A percentile compares a stretch with the other conserved stretches of the same genome.
phyloP scores from a whole-genome alignment of 2,888 invertebrate genomes.

The Drosophila borealis region DNA sequence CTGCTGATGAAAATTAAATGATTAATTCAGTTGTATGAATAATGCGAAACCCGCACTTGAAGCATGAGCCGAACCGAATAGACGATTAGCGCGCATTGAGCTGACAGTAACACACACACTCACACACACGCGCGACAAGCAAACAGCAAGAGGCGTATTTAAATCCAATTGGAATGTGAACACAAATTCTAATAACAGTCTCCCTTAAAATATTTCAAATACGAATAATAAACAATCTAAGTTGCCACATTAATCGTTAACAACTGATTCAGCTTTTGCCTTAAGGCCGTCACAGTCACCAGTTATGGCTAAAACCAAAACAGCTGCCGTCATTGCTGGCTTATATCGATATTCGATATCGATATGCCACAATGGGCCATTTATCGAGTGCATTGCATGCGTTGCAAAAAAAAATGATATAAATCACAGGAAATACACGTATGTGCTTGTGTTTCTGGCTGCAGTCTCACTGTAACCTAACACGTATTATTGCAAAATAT shows the following conservation, averaged over 20 bases:
- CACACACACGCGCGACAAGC: constrained; percentile 16
- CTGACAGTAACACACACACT: constrained; percentile 29
- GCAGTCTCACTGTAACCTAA: constrained; percentile 13
- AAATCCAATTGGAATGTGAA: constrained; percentile 39
- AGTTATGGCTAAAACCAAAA: constrained; percentile 67
- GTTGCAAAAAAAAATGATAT: constrained; percentile 47
- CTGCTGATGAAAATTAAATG: constrained; percentile 51
- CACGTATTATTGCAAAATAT: constrained; percentile 29
- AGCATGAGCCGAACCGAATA: constrained; percentile 33
- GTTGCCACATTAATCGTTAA: constrained; percentile 22
- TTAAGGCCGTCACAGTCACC: constrained; percentile 50
- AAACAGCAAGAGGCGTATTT: constrained; percentile 22
- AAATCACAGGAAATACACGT: constrained; percentile 30
- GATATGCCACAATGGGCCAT: constrained; percentile 40
- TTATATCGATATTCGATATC: constrained; percentile 57
- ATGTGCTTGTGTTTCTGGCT: constrained; percentile 1
- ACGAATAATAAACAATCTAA: constrained; percentile 2
- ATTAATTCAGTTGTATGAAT: constrained; percentile 64
- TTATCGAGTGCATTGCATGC: constrained; percentile 62
- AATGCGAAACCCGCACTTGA: constrained; percentile 58
- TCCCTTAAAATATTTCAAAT: background rate
- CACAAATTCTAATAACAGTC: constrained; percentile 14
- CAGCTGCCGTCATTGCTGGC: constrained; percentile 69
- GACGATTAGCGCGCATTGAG: constrained; percentile 60
- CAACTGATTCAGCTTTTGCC: constrained; percentile 36